These are phyloP conservation scores for Galemys pyrenaicus DNA, from an alignment of 2,113 vertebrate species.

Conservation along the genomic window DNA sequence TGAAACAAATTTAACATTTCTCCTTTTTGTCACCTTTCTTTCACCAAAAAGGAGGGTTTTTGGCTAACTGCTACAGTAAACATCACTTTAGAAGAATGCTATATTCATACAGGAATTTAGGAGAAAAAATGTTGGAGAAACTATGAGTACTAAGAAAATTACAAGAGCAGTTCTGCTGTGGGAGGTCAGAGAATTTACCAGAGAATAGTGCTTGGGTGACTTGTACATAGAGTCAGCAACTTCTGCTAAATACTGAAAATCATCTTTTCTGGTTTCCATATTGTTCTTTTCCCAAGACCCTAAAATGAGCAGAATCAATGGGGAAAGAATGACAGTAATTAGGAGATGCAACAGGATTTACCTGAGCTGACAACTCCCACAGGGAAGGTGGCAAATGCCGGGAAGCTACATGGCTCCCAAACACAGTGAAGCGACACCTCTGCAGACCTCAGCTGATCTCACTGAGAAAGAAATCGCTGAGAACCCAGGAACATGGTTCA, in stretches of 20 bases:
- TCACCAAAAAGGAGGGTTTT: constrained; percentile 22
- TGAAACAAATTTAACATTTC: constrained; percentile 15
- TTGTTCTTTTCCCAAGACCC: neutral
- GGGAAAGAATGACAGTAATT: constrained; percentile 32
- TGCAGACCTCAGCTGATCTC: neutral
- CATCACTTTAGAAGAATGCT: neutral
- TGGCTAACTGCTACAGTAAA: neutral
- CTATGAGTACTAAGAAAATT: neutral
- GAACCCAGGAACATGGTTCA: neutral
- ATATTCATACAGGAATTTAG: neutral
- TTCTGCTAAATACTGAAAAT: constrained; percentile 24
- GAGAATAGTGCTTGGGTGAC: neutral
- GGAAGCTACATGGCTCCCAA: neutral
- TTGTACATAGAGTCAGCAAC: neutral
- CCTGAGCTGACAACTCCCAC: constrained; percentile 13
- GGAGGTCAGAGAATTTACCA: neutral
- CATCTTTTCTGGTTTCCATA: neutral
- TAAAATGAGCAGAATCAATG: neutral
- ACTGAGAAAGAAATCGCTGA: neutral
- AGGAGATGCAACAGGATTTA: constrained; percentile 47
- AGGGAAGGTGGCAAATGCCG: constrained; percentile 5
- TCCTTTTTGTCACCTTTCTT: neutral
- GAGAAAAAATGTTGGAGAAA: neutral
- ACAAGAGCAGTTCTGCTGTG: neutral
- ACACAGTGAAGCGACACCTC: neutral